These are phyloP conservation scores for Acholoe squamosa DNA, from an alignment of 2,888 invertebrate genomes.

Conservation along the genomic window DNA sequence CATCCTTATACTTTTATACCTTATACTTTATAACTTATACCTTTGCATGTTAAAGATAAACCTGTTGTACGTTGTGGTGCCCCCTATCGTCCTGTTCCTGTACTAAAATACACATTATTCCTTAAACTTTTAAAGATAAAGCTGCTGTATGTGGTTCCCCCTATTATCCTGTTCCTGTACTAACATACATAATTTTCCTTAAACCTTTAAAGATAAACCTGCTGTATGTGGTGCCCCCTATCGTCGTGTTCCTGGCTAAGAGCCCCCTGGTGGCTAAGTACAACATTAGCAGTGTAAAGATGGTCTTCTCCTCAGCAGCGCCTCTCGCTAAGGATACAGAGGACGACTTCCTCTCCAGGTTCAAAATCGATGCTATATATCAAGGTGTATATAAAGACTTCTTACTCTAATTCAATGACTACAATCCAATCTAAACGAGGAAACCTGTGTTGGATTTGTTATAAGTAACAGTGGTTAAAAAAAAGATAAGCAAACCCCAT, in stretches of 20 bases:
- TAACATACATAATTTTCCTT: not conserved
- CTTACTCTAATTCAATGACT: too few relatives aligned
- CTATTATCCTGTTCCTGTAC: not conserved
- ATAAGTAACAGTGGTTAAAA: too few relatives aligned
- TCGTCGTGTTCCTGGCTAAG: slow-evolving; percentile 3
- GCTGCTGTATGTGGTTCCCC: not conserved
- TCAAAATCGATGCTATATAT: not conserved
- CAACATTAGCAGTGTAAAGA: not conserved
- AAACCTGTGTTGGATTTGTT: too few relatives aligned
- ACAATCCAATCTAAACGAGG: too few relatives aligned
- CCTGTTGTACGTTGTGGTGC: not conserved
- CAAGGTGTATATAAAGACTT: too few relatives aligned
- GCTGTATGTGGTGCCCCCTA: slow-evolving; percentile 26
- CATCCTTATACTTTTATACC: too few relatives aligned
- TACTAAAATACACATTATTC: not conserved
- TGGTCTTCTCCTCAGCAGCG: not conserved
- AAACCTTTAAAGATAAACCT: not conserved
- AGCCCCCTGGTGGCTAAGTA: not conserved
- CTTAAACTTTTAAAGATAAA: not conserved
- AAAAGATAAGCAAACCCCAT: too few relatives aligned
- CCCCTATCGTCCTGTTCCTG: not conserved
- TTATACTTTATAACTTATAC: not conserved
- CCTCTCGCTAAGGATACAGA: slow-evolving; percentile 16
- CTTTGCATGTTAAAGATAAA: not conserved
- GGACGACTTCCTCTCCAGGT: not conserved